Conservation (phyloP, 2,113 vertebrate species). For the Microtus richardsoni region DNA sequence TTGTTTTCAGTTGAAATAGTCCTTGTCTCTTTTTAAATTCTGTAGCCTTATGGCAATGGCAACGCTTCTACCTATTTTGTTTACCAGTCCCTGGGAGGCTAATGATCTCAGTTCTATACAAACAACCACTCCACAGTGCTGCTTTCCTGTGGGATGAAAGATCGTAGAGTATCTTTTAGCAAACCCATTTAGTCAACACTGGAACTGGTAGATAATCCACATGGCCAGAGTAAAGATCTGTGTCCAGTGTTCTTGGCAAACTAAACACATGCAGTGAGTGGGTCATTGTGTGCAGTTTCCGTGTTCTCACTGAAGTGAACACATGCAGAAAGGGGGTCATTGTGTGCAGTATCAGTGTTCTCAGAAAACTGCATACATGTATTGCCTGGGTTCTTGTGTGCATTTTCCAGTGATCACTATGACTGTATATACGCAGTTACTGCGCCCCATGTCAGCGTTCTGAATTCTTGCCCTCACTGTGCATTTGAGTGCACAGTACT, state of each 20-base stretch:
- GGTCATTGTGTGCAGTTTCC: not conserved
- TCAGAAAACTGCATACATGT: not conserved
- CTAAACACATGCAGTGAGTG: not conserved
- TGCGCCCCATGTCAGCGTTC: not conserved
- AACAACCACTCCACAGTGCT: not conserved
- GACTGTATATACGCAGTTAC: not conserved
- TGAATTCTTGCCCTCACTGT: no score
- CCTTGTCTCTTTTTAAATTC: conserved; percentile 6
- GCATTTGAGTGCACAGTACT: not conserved
- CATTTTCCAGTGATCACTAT: not conserved
- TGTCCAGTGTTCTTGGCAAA: not conserved
- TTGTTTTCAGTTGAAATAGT: not conserved
- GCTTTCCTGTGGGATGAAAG: not conserved
- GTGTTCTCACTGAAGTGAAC: not conserved
- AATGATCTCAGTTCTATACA: not conserved
- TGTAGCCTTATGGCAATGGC: not conserved
- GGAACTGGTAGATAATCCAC: not conserved
- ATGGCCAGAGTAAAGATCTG: not conserved
- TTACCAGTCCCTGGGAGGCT: not conserved
- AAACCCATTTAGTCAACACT: not conserved
- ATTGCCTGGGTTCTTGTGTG: not conserved
- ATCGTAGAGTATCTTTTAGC: not conserved
- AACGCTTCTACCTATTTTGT: not conserved
- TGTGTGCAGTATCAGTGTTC: not conserved
- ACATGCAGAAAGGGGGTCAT: not conserved